phyloP scores from a whole-genome alignment of 2,888 invertebrate genomes.

The Ophion slaviceki region DNA sequence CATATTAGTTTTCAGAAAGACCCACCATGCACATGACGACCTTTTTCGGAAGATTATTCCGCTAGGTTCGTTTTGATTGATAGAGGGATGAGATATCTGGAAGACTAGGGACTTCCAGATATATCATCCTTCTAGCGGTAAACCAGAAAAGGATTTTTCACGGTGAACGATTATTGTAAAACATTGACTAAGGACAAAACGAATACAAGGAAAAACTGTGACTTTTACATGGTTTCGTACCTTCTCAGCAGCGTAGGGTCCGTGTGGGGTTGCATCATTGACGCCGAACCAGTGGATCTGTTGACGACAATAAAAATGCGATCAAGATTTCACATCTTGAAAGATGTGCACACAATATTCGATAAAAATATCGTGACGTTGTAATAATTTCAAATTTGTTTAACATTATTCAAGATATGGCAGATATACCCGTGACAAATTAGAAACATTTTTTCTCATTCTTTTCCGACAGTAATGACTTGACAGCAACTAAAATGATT shows the following conservation, averaged over 20 bases:
- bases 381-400: neutral
- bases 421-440: neutral
- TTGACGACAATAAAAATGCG: constrained; percentile 28
- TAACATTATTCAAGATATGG: neutral
- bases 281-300: constrained; percentile 50
- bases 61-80: no score
- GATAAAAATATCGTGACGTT: neutral
- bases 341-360: neutral
- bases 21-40: no score
- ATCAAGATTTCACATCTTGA: neutral
- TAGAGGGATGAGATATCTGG: no score
- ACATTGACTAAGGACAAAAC: neutral
- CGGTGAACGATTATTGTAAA: neutral
- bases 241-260: constrained; percentile 25
- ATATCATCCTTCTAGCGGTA: no score
- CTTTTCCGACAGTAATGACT: neutral
- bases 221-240: constrained; percentile 25
- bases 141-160: no score
- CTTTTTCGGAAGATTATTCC: no score
- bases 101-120: no score
- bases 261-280: constrained; percentile 50
- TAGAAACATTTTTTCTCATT: neutral
- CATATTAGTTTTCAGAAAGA: no score
- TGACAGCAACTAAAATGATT: no score
- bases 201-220: neutral